A percentile compares a stretch with the other conserved stretches of the same genome.
Evolutionary conservation across 1,140 invertebrate genomes (phyloP).

Genomic region (Trialeurodes vaporariorum): DNA sequence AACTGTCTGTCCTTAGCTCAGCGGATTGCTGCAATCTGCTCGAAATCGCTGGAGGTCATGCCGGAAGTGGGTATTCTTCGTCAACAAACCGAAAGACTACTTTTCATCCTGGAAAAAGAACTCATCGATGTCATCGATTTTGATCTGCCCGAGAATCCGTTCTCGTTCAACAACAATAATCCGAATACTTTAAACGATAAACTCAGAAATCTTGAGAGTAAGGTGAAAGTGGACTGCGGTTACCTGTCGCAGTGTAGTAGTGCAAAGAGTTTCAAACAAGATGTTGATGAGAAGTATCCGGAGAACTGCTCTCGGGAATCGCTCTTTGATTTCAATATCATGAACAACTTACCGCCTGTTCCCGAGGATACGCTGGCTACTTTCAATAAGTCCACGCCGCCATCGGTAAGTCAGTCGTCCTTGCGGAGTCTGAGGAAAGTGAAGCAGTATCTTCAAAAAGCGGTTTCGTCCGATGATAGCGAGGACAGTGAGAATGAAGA

Average conservation of each 20-base stretch:
- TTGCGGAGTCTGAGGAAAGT: background rate
- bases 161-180: background rate
- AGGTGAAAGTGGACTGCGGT: background rate
- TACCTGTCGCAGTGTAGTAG: background rate
- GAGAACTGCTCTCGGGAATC: background rate
- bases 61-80: background rate
- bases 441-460: background rate
- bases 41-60: background rate
- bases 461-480: background rate
- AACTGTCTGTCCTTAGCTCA: background rate
- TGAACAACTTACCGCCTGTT: background rate
- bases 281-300: background rate
- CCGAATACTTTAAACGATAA: background rate
- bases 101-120: background rate
- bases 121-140: background rate
- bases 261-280: background rate
- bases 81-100: background rate
- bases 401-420: background rate
- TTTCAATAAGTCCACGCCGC: background rate
- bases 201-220: background rate
- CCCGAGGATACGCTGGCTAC: background rate
- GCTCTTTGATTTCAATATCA: background rate
- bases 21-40: background rate
- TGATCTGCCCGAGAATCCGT: background rate
- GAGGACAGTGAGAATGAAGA: background rate